Base-by-base conservation (phyloP, 2,888 invertebrate genomes). In the Spisula subtruncata region DNA sequence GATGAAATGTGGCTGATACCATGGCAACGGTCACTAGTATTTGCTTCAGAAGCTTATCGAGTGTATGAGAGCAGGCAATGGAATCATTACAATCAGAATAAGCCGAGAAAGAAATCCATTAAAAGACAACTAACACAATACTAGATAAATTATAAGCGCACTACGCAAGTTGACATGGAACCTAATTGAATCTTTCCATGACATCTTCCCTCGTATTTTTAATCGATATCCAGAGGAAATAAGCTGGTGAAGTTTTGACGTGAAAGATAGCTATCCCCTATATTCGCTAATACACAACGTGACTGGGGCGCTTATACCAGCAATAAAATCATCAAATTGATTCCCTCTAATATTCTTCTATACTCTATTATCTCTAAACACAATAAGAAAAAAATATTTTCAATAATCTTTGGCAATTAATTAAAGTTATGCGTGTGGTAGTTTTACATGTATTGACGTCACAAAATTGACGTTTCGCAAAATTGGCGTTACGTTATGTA, bases 151-250 rank as follows among this genome's bases (percentile, higher is more conserved):
- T 66, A 66, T 25, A 66, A 66, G 4, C n/a, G 12, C 60, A 66
- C n/a, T 8, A 66, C 25, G 1, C 60, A 10, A 25, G 25, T 25
- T 66, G 60, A n/a, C 60, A 66, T 18, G 35, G 75, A 84, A 71
- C 20, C 84, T 84, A 84, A 84, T 84, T 84, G 75, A 71, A 75
- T 84, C 51, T 75, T 75, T 75, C 84, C 75, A 84, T 48, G 84
- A 75, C 75, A 84, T 84, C 48, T 75, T 84, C 84, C 6, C 35
- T 32, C 35, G 56, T 66, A 71, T 35, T 71, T 84, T 71, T 48
- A 71, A 84, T 84, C 84, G 66, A 84, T 84, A 84, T 41, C 20
- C 29, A 51, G 48, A 84, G 84, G 84, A 84, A 84, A 84, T 84
- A 84, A 51, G 48, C 84, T 48, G 51, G 25, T 41, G 84, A 51